Conservation (phyloP, 2,888 invertebrate species). For the Scelioninae gen. 2 region DNA sequence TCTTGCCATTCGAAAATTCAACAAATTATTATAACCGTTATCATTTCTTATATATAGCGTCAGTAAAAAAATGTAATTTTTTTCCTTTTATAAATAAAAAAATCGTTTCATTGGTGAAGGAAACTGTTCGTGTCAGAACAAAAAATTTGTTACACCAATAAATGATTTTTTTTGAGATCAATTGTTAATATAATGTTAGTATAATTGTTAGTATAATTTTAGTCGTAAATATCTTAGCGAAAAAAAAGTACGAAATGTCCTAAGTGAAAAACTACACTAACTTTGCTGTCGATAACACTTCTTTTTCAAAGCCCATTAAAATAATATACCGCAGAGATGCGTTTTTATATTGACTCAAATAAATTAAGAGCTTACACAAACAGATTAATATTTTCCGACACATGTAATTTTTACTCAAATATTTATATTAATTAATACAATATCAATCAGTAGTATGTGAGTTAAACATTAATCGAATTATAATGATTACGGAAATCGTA, state of each 20-base stretch:
- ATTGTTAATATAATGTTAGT: background rate
- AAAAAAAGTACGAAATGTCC: background rate
- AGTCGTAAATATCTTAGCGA: background rate
- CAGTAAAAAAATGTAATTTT: too few relatives aligned
- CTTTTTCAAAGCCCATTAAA: slow-evolving; percentile 5
- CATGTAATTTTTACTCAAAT: slow-evolving; percentile 2
- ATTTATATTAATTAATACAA: background rate
- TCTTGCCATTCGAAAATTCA: too few relatives aligned
- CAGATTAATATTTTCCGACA: background rate
- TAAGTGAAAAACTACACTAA: background rate
- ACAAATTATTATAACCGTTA: too few relatives aligned
- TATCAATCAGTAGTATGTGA: background rate
- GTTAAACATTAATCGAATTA: slow-evolving; percentile 7
- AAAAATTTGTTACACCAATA: too few relatives aligned
- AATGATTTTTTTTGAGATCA: background rate
- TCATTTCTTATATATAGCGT: too few relatives aligned
- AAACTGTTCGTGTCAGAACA: too few relatives aligned
- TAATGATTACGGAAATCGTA: background rate
- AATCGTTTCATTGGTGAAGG: too few relatives aligned
- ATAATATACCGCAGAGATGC: slow-evolving; percentile 8
- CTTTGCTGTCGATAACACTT: slow-evolving; percentile 9
- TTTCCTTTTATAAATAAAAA: too few relatives aligned
- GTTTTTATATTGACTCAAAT: slow-evolving; percentile 16
- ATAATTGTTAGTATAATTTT: background rate
- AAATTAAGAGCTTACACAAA: slow-evolving; percentile 7